These are phyloP conservation scores for Eulemur rufifrons DNA, from an alignment of 2,113 vertebrate genomes.

Conservation along the genomic window DNA sequence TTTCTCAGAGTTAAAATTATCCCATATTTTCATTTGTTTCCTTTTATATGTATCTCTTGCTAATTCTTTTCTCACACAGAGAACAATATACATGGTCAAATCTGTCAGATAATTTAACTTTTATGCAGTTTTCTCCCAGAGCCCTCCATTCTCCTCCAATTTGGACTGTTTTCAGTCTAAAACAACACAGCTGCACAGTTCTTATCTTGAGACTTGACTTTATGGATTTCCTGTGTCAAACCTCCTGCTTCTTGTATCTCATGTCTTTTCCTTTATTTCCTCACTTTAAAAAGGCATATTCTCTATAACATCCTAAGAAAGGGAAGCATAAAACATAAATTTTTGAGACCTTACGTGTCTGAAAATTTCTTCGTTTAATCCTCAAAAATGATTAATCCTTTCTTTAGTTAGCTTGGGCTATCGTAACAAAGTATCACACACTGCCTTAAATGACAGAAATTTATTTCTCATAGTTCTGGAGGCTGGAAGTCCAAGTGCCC, in stretches of 20 bases:
- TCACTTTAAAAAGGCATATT: background rate
- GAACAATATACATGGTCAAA: background rate
- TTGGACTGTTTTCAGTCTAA: background rate
- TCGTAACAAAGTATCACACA: background rate
- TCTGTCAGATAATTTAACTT: background rate
- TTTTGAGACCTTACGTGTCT: background rate
- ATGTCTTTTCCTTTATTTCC: background rate
- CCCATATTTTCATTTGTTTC: background rate
- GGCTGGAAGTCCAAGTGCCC: background rate
- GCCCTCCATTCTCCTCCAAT: background rate
- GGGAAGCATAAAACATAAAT: background rate
- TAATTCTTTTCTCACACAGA: background rate
- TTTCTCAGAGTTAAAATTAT: background rate
- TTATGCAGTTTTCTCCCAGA: background rate
- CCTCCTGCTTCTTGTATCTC: background rate
- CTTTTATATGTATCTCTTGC: background rate
- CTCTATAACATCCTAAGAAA: background rate
- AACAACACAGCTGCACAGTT: background rate
- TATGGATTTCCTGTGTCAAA: background rate
- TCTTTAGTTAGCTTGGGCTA: background rate
- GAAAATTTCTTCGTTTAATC: background rate
- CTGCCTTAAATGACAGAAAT: background rate
- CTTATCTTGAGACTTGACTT: background rate
- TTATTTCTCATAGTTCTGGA: background rate
- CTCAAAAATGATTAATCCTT: background rate